phyloP scores from a whole-genome alignment of 2,113 vertebrate species.

The Lichenostomus cassidix region DNA sequence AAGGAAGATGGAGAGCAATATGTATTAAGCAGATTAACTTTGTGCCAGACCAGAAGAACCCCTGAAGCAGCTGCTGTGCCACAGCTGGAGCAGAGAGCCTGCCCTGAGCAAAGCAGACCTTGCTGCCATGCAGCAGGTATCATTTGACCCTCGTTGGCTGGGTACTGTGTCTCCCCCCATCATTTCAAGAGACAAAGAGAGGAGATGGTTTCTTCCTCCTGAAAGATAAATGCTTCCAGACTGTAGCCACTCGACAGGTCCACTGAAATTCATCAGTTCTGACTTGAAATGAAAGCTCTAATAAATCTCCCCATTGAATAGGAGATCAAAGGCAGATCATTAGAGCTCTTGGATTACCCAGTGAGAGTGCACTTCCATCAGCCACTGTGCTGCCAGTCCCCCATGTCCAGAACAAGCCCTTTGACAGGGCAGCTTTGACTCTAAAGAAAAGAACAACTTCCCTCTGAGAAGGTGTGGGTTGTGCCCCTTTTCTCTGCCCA shows the following conservation, averaged over 20 bases:
- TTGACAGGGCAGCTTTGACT: neutral
- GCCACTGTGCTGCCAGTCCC: neutral
- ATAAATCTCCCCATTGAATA: slow-evolving; percentile 50
- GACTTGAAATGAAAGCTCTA: slow-evolving; percentile 57
- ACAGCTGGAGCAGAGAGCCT: neutral
- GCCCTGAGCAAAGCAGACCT: neutral
- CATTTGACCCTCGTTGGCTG: neutral
- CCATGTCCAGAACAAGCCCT: neutral
- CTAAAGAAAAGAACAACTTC: neutral
- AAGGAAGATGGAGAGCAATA: neutral
- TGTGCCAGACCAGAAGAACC: neutral
- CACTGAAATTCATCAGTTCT: slow-evolving; percentile 53
- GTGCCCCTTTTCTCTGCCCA: neutral
- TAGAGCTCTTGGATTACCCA: slow-evolving; percentile 58
- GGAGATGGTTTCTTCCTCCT: slow-evolving; percentile 5
- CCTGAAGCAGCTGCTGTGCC: neutral
- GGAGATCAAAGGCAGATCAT: slow-evolving; percentile 68
- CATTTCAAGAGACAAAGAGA: slow-evolving; percentile 22
- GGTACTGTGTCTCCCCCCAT: fast-evolving
- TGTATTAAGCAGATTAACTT: neutral
- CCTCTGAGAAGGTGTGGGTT: neutral
- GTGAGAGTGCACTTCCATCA: slow-evolving; percentile 10
- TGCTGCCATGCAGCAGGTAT: neutral
- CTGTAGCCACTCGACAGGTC: slow-evolving; percentile 43
- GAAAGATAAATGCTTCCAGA: slow-evolving; percentile 55